These are phyloP conservation scores for Leptestheria dahalacensis DNA, from an alignment of 1,140 invertebrate genomes.

Conservation along the genomic window DNA sequence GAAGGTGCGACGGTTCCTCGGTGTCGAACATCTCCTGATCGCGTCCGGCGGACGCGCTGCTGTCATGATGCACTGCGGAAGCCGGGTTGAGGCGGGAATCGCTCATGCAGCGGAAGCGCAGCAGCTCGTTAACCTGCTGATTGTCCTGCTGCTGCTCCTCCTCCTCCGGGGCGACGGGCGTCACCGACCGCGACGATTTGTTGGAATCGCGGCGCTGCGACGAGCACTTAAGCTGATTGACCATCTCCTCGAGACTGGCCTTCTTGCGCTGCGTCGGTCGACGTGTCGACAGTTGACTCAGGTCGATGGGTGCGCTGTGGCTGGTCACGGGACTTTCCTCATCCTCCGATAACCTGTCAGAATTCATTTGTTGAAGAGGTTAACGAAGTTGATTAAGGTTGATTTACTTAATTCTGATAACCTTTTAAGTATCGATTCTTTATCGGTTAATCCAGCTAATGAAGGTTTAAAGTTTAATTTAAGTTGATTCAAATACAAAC, in stretches of 20 bases:
- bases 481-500: too few species aligned
- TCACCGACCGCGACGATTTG: background rate
- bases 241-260: background rate
- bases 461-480: too few species aligned
- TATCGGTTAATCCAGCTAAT: too few species aligned
- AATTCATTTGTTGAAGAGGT: too few species aligned
- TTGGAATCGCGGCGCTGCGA: background rate
- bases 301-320: background rate
- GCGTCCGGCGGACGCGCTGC: background rate
- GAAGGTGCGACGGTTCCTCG: constrained; percentile 2
- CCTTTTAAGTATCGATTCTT: too few species aligned
- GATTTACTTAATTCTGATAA: too few species aligned
- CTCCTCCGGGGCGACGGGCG: background rate
- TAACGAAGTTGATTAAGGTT: too few species aligned
- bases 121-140: background rate
- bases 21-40: background rate
- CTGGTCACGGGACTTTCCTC: background rate
- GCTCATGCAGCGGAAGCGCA: constrained; percentile 2
- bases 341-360: too few species aligned
- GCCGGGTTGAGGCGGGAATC: constrained; percentile 1
- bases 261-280: background rate
- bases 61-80: background rate
- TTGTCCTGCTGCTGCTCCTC: background rate
- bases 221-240: background rate
- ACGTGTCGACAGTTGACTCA: constrained; percentile 4